A percentile compares a stretch with the other conserved stretches of the same genome.
Evolutionary conservation across 2,113 vertebrate species (phyloP).

Genomic region (Odobenus rosmarus): DNA sequence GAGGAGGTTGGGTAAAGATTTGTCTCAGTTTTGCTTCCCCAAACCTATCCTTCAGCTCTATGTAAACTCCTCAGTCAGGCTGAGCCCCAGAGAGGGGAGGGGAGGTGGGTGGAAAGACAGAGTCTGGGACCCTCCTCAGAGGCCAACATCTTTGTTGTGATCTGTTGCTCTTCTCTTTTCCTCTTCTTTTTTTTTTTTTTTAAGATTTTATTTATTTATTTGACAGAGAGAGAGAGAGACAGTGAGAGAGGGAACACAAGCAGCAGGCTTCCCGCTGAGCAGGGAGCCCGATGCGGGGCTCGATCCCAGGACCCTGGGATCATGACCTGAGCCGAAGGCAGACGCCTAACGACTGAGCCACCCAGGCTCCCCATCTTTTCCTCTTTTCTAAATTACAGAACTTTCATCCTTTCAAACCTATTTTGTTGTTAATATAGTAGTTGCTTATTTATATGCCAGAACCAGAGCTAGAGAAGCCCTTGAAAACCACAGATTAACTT

Average conservation of each 20-base stretch:
- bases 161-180: background rate
- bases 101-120: fast-evolving
- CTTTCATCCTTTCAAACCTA: background rate
- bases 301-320: no score
- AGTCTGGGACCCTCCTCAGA: background rate
- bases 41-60: background rate
- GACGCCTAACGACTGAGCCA: no score
- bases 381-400: background rate
- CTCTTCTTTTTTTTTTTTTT: background rate
- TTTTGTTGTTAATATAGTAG: background rate
- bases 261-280: no score
- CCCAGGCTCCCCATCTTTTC: no score
- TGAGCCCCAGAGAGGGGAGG: background rate
- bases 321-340: no score
- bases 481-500: background rate
- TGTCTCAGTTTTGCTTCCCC: no score
- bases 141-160: background rate
- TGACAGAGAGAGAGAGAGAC: no score
- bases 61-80: no score
- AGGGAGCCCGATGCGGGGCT: no score
- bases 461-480: background rate
- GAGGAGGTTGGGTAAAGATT: background rate
- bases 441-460: background rate
- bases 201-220: no score
- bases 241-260: no score